Evolutionary conservation across 2,888 invertebrate species (phyloP).

Genomic region (Melinaea marsaeus): DNA sequence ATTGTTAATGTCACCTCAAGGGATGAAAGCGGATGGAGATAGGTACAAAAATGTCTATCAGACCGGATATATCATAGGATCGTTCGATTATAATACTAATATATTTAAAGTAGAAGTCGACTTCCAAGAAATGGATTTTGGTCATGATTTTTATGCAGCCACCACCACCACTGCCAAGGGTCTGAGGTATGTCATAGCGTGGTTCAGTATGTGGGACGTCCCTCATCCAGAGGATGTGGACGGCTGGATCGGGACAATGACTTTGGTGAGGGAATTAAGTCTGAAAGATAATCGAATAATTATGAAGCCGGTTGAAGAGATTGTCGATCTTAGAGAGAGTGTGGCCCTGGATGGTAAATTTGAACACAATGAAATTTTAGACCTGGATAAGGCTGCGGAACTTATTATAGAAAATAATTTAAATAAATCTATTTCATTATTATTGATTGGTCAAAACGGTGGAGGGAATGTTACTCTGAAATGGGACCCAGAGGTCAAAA

Average conservation of each 20-base stretch:
- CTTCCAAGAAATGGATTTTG: slow-evolving; percentile 68
- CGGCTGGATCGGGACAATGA: slow-evolving; percentile 70
- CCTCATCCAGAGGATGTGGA: slow-evolving; percentile 57
- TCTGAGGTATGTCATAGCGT: slow-evolving; percentile 57
- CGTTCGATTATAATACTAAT: slow-evolving; percentile 61
- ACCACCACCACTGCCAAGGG: slow-evolving; percentile 60
- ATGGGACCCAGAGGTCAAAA: slow-evolving; percentile 52
- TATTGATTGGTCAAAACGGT: slow-evolving; percentile 52
- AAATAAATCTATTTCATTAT: slow-evolving; percentile 45
- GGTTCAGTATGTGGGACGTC: slow-evolving; percentile 71
- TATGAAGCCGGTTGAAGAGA: slow-evolving; percentile 57
- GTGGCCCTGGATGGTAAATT: slow-evolving; percentile 41
- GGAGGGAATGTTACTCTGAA: slow-evolving; percentile 47
- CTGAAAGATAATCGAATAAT: slow-evolving; percentile 51
- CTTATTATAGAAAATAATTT: slow-evolving; percentile 50
- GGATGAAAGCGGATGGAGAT: slow-evolving; percentile 58
- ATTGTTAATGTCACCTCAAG: slow-evolving; percentile 68
- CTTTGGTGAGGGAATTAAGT: slow-evolving; percentile 58
- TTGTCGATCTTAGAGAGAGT: slow-evolving; percentile 47
- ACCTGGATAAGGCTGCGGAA: slow-evolving; percentile 57
- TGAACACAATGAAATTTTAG: slow-evolving; percentile 34
- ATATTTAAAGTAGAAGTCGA: slow-evolving; percentile 53
- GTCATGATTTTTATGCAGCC: slow-evolving; percentile 72
- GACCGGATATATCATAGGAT: slow-evolving; percentile 67
- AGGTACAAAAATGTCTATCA: slow-evolving; percentile 62